These are phyloP conservation scores for Nannoperca obscura DNA, from an alignment of 2,797 vertebrate genomes.

Conservation along the genomic window DNA sequence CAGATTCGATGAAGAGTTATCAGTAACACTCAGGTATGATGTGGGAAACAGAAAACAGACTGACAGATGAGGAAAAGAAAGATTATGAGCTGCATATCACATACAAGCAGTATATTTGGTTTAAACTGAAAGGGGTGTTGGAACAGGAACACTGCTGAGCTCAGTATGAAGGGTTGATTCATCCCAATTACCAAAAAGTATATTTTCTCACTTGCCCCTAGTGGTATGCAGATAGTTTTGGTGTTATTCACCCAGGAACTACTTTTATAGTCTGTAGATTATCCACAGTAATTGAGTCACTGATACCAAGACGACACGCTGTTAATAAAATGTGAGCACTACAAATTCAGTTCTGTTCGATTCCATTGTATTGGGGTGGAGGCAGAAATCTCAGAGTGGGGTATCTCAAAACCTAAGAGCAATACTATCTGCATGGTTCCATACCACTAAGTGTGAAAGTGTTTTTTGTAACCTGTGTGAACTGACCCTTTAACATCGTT, in stretches of 20 bases:
- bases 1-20: constrained; percentile 48
- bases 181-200: constrained; percentile 16
- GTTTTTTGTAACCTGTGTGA: neutral
- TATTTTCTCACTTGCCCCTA: constrained; percentile 1
- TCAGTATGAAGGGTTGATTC: constrained; percentile 23
- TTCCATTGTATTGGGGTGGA: neutral
- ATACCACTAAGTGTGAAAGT: neutral
- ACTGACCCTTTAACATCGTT: neutral
- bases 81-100: constrained; percentile 31
- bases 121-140: constrained; percentile 36
- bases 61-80: constrained; percentile 56
- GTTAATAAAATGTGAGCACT: neutral
- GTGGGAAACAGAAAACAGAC: constrained; percentile 47
- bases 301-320: constrained; percentile 1
- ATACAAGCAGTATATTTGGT: constrained; percentile 35
- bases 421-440: neutral
- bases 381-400: neutral
- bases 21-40: constrained; percentile 65
- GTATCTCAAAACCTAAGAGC: neutral
- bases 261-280: neutral
- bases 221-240: constrained; percentile 12
- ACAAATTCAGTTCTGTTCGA: neutral
- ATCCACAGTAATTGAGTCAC: neutral
- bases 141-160: constrained; percentile 32
- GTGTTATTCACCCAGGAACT: neutral